Conservation (phyloP, 2,888 invertebrate species). For the Ormyrus thymus region DNA sequence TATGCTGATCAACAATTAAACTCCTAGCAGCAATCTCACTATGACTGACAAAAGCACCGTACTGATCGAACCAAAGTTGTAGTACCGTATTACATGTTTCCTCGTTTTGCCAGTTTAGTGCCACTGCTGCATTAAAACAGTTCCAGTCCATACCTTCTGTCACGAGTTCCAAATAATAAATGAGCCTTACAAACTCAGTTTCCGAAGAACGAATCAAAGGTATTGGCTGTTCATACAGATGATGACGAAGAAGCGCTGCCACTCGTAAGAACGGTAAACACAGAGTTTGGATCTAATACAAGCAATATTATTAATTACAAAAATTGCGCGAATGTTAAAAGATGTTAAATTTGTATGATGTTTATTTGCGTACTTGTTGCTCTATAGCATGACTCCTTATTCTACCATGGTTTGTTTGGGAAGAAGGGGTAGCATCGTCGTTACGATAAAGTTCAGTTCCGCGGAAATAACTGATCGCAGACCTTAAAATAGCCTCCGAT, state of each 20-base stretch:
- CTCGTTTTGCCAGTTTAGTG: conserved; percentile 78
- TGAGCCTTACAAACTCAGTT: conserved; percentile 86
- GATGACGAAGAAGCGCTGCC: conserved; percentile 87
- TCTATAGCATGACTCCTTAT: conserved; percentile 55
- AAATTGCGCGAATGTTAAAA: no score
- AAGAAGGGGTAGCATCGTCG: conserved; percentile 52
- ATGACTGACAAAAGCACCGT: conserved; percentile 77
- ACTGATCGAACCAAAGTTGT: conserved; percentile 82
- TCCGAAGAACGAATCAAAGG: conserved; percentile 81
- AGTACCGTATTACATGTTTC: conserved; percentile 76
- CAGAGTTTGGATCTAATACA: conserved; percentile 82
- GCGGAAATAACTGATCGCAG: conserved; percentile 66
- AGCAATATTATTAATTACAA: conserved; percentile 8
- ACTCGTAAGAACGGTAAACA: conserved; percentile 90
- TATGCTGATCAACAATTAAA: conserved; percentile 84
- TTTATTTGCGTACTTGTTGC: conserved; percentile 46
- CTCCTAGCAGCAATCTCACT: conserved; percentile 81
- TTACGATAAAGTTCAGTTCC: conserved; percentile 65
- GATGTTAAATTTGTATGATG: not conserved
- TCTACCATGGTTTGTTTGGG: conserved; percentile 45
- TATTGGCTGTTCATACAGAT: conserved; percentile 86
- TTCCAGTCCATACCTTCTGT: conserved; percentile 82
- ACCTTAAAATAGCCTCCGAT: conserved; percentile 65
- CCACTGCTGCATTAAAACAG: conserved; percentile 81
- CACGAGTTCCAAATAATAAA: conserved; percentile 86